phyloP scores from a whole-genome alignment of 2,797 vertebrate species.

The Crypturellus tataupa region DNA sequence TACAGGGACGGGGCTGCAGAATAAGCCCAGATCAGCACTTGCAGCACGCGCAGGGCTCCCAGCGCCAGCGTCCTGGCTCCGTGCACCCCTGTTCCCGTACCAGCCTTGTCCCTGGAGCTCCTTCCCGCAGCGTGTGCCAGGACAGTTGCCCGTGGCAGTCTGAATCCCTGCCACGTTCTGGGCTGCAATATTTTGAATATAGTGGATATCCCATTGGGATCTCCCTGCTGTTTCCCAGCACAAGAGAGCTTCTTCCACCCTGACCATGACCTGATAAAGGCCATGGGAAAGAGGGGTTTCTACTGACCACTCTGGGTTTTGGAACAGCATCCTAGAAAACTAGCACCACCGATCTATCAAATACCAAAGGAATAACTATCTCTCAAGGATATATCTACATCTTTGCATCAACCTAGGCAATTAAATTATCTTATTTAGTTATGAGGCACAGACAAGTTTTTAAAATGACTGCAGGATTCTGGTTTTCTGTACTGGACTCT shows the following conservation, averaged over 20 bases:
- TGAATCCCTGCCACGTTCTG: fast-evolving
- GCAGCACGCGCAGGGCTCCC: not conserved
- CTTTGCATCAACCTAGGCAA: not conserved
- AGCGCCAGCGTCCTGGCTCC: fast-evolving
- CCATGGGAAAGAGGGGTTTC: fast-evolving
- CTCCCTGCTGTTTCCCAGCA: not conserved
- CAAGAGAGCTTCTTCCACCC: not conserved
- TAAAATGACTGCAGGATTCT: not conserved
- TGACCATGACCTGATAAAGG: not conserved
- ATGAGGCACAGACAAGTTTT: not conserved
- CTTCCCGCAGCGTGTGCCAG: fast-evolving
- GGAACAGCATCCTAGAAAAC: not conserved
- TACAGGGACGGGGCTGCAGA: not conserved
- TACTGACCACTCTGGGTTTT: not conserved
- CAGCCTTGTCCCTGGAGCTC: fast-evolving
- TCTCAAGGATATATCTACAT: not conserved
- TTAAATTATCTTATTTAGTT: not conserved
- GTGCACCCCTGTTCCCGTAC: fast-evolving
- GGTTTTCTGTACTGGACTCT: not conserved
- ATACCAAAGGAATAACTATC: not conserved
- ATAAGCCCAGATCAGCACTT: not conserved
- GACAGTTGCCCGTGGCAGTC: fast-evolving
- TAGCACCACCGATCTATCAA: not conserved
- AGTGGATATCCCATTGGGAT: not conserved
- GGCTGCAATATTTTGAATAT: not conserved